Percentiles rank a stretch among this genome's conserved stretches.
phyloP scores from a whole-genome alignment of 1,140 invertebrate genomes.

The Drosophila kohkoa region DNA sequence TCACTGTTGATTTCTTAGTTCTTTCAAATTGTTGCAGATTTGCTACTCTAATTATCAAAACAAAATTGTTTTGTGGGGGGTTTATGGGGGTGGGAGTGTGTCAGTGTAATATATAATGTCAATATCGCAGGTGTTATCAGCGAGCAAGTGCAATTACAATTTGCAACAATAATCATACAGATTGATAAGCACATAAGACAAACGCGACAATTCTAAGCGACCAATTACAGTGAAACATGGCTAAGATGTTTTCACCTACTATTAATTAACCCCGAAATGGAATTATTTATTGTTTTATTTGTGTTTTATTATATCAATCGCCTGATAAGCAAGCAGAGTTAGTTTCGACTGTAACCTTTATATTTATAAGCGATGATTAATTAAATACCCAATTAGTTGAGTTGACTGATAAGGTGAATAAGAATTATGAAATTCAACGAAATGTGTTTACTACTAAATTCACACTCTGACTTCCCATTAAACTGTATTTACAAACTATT shows the following conservation, averaged over 20 bases:
- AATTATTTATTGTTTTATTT: neutral
- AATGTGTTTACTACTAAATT: neutral
- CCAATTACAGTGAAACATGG: neutral
- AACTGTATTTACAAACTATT: no score
- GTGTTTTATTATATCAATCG: neutral
- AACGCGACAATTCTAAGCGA: neutral
- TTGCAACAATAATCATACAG: conserved; percentile 1
- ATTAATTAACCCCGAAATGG: neutral
- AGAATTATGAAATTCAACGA: neutral
- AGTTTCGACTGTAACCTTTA: neutral
- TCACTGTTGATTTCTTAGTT: neutral
- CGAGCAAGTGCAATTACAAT: conserved; percentile 16
- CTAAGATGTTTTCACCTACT: neutral
- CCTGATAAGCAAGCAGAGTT: neutral
- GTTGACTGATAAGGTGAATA: neutral
- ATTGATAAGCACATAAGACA: neutral
- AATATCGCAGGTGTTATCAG: conserved; percentile 11
- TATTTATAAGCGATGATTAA: neutral
- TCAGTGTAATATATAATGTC: conserved; percentile 13
- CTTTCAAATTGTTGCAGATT: neutral
- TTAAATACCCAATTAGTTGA: neutral
- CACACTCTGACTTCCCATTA: neutral
- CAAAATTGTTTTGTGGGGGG: neutral
- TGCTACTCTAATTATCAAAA: neutral
- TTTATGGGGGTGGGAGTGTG: neutral